A percentile compares a stretch with the other conserved stretches of the same genome.
Evolutionary conservation across 2,888 invertebrate genomes (phyloP).

Genomic region (Latrodectus hesperus): DNA sequence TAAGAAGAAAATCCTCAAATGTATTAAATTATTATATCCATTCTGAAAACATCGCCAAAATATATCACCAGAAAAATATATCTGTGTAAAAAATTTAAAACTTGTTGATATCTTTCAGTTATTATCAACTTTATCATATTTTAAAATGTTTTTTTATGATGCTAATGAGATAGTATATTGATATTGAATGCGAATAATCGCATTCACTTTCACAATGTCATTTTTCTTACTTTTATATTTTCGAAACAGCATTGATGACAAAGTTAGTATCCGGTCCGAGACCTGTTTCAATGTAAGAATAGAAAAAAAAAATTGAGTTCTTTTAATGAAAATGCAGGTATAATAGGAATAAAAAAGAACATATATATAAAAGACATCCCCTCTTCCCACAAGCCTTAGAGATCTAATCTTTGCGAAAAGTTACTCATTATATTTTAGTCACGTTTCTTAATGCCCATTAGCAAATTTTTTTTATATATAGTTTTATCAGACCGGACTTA

Average conservation of each 20-base stretch:
- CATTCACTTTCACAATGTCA: not conserved
- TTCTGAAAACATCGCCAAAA: no score
- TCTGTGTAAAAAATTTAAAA: no score
- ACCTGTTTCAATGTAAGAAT: not conserved
- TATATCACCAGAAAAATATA: no score
- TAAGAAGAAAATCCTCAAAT: no score
- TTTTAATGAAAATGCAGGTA: constrained; percentile 34
- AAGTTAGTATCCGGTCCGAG: constrained; percentile 2
- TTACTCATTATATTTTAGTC: constrained; percentile 39
- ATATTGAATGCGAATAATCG: not conserved
- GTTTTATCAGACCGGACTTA: not conserved
- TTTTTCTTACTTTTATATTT: not conserved
- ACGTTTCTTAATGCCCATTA: constrained; percentile 29
- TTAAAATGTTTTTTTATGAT: no score
- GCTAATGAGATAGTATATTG: no score
- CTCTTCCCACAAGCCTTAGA: not conserved
- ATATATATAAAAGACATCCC: not conserved
- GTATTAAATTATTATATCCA: no score
- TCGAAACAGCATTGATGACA: constrained; percentile 7
- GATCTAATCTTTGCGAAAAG: constrained; percentile 27
- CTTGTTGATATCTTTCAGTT: no score
- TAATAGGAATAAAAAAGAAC: constrained; percentile 17
- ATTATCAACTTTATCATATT: no score
- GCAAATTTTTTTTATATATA: not conserved
- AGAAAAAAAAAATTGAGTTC: constrained; percentile 4